phyloP scores from a whole-genome alignment of 2,797 vertebrate species.

The Podarcis siculus region DNA sequence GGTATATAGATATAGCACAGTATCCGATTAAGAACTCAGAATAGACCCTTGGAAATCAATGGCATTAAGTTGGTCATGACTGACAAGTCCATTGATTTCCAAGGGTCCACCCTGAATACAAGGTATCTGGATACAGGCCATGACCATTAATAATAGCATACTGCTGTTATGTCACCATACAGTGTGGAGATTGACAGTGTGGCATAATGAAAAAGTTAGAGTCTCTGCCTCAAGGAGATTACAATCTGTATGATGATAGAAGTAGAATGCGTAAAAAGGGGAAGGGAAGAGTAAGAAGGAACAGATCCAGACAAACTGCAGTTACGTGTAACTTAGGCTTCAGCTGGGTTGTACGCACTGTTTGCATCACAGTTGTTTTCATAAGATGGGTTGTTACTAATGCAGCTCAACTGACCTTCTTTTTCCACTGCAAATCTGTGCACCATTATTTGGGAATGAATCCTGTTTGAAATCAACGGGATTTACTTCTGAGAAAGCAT shows the following conservation, averaged over 20 bases:
- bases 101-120: background rate
- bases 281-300: background rate
- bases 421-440: background rate
- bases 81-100: background rate
- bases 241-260: background rate
- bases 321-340: background rate
- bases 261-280: background rate
- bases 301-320: background rate
- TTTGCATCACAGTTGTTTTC: background rate
- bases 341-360: background rate
- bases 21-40: background rate
- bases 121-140: background rate
- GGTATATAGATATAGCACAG: too few species aligned
- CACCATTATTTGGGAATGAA: background rate
- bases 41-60: background rate
- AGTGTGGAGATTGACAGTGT: too few species aligned
- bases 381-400: background rate
- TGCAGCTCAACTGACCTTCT: background rate
- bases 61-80: background rate
- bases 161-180: too few species aligned
- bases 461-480: background rate
- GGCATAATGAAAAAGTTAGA: background rate
- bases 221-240: background rate
- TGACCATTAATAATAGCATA: background rate
- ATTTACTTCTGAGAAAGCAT: background rate